These are phyloP conservation scores for Daboia siamensis DNA, from an alignment of 2,113 vertebrate genomes.

Conservation along the genomic window DNA sequence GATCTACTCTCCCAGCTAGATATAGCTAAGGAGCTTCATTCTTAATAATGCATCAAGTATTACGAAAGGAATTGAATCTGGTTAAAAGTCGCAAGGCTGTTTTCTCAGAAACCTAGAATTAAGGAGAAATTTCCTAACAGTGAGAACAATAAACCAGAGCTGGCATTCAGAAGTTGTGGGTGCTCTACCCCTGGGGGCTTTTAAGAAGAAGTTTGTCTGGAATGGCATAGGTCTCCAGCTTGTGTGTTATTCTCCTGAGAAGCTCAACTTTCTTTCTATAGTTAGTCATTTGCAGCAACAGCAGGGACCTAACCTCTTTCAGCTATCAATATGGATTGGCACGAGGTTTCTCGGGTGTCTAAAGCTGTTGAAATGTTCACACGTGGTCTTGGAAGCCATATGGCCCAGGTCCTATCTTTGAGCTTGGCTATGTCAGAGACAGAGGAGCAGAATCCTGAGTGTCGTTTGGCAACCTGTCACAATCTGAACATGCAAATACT, in stretches of 20 bases:
- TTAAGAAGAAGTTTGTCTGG: not conserved
- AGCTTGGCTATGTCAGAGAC: not conserved
- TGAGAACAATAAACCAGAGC: not conserved
- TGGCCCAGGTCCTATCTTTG: not conserved
- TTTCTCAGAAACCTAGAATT: not conserved
- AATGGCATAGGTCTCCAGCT: too few relatives aligned
- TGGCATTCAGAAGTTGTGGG: not conserved
- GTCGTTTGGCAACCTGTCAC: not conserved
- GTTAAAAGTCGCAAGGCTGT: not conserved
- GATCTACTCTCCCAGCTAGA: not conserved
- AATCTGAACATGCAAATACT: not conserved
- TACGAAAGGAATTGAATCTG: not conserved
- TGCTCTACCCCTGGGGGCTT: not conserved
- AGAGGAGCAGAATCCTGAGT: not conserved
- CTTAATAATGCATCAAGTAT: not conserved
- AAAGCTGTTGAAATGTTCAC: not conserved
- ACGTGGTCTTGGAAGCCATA: not conserved
- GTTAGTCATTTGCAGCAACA: not conserved
- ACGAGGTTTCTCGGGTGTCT: not conserved
- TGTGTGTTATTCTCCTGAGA: not conserved
- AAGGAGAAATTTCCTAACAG: not conserved
- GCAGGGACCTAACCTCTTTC: not conserved
- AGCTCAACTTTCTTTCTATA: not conserved
- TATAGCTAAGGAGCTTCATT: not conserved
- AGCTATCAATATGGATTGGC: not conserved